Evolutionary conservation across 92 coral and sea anemone species (phyloP), one percentile per base, ranked within the genome.

Genomic region (Micromussa lordhowensis): DNA sequence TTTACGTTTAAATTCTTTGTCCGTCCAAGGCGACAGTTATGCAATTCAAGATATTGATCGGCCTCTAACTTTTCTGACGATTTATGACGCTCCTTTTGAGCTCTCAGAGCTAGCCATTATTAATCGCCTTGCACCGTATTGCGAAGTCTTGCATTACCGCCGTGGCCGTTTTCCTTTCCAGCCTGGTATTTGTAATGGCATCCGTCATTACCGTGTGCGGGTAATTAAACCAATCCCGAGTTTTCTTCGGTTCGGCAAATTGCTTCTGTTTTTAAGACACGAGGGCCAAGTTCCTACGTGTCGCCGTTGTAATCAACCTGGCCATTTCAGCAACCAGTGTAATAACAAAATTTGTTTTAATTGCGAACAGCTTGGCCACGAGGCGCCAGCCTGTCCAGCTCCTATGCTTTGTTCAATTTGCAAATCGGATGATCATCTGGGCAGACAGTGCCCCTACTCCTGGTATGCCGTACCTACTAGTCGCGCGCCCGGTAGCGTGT

Each of bases 71-170:
- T 58, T 2, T 19, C 5, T 58, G 0, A 58, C 64, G 0, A 17
- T 80, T 5, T 82, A 30, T n/a, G 86, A 82, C 49, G 86, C 86
- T 24, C 74, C 75, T 0, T 61, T 22, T 24, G 88, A 84, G 22
- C 38, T 84, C 0, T 75, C 81, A 0, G 88, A 84, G 12, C 1
- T 21, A 0, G 81, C 81, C 2, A 22, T 84, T 22, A 72, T 38
- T 0, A 30, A 26, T 3, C 38, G 80, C 5, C 13, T 84, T 2
- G 32, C 2, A 4, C 79, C 68, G 0, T 84, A n/a, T 29, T 57
- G 88, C 4, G 16, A 40, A 3, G 88, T 84, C 1, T 2, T 73
- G 1, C 22, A 17, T 13, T 12, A 36, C 0, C 66, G 88, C n/a
- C 79, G 70, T 0, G 79, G 88, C 2, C 22, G 26, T 63, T 26